These are phyloP conservation scores for Amazona vittata DNA, from an alignment of 2,113 vertebrate genomes.

Conservation along the genomic window DNA sequence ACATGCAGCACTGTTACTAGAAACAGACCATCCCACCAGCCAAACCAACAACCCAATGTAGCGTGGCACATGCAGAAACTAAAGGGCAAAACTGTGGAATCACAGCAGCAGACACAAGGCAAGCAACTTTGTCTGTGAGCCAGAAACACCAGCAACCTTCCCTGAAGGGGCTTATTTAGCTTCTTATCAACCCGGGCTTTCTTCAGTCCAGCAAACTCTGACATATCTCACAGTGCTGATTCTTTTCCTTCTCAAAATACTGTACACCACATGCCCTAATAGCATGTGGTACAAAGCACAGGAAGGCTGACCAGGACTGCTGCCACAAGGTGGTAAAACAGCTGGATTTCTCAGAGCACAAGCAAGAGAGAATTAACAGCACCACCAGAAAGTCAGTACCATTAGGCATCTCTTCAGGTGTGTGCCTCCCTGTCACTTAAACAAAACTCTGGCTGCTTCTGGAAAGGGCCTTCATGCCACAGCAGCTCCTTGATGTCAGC, in stretches of 20 bases:
- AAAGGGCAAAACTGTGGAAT: not conserved
- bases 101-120: not conserved
- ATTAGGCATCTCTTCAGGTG: not conserved
- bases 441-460: not conserved
- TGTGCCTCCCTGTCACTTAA: not conserved
- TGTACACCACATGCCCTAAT: not conserved
- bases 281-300: not conserved
- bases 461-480: not conserved
- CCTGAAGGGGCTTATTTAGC: not conserved
- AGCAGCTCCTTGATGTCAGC: not conserved
- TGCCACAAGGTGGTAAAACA: not conserved
- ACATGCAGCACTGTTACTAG: not conserved
- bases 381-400: not conserved
- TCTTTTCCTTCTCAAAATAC: not conserved
- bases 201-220: not conserved
- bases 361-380: not conserved
- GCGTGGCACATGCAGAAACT: not conserved
- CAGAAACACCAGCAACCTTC: not conserved
- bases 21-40: not conserved
- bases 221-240: not conserved
- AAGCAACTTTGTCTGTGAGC: not conserved
- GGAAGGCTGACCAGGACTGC: not conserved
- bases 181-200: not conserved
- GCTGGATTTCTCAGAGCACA: not conserved
- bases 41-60: not conserved